phyloP scores from a whole-genome alignment of 2,797 vertebrate genomes.

The Sebastes minor region DNA sequence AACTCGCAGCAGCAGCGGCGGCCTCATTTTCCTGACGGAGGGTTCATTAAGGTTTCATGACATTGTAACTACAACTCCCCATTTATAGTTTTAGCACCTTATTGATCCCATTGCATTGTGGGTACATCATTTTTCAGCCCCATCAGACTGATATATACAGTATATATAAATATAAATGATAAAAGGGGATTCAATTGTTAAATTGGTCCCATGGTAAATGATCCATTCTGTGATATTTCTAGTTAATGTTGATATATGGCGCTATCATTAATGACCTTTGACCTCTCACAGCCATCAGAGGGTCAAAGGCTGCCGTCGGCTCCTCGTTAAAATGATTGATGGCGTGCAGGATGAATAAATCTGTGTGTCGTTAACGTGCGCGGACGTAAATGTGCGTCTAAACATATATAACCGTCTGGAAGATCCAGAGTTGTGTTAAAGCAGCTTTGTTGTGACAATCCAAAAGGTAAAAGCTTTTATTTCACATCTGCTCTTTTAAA shows the following conservation, averaged over 20 bases:
- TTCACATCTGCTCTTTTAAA: constrained; percentile 38
- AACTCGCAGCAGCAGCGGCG: neutral
- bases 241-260: neutral
- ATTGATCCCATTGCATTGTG: constrained; percentile 7
- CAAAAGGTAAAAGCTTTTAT: constrained; percentile 8
- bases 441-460: constrained; percentile 26
- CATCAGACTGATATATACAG: neutral
- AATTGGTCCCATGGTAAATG: neutral
- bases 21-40: neutral
- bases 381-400: neutral
- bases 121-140: neutral
- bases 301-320: neutral
- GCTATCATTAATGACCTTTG: constrained; percentile 18
- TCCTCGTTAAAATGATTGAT: constrained; percentile 51
- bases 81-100: neutral
- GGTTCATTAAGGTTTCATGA: neutral
- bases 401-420: neutral
- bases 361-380: neutral
- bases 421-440: neutral
- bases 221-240: neutral
- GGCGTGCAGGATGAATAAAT: neutral
- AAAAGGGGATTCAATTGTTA: neutral
- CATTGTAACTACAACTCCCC: neutral
- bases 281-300: constrained; percentile 11
- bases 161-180: neutral